Evolutionary conservation across 1,140 invertebrate genomes (phyloP).

Genomic region (Drosophila sucinea): DNA sequence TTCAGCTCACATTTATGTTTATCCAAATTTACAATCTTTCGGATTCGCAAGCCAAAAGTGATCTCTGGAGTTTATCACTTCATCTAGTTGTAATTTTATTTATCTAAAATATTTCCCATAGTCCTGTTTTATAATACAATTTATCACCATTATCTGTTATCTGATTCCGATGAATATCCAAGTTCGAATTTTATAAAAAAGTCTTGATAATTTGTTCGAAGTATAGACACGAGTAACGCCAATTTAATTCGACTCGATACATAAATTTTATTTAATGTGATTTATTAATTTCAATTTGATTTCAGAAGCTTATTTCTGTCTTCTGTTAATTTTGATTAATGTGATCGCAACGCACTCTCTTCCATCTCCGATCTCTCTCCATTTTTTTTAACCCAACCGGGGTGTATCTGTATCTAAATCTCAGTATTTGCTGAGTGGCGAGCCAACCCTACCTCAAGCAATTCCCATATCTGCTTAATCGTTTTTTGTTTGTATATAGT

Average conservation of each 20-base stretch:
- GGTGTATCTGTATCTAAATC: neutral
- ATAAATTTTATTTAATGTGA: neutral
- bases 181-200: too few species aligned
- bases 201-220: too few species aligned
- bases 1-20: too few species aligned
- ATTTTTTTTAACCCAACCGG: neutral
- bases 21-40: too few species aligned
- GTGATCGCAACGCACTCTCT: neutral
- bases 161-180: too few species aligned
- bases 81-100: too few species aligned
- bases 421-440: neutral
- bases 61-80: too few species aligned
- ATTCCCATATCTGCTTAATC: conserved; percentile 49
- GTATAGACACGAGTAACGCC: neutral
- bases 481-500: conserved; percentile 52
- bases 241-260: neutral
- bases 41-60: too few species aligned
- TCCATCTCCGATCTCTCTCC: neutral
- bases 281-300: neutral
- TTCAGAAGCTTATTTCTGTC: neutral
- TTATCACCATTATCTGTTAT: too few species aligned
- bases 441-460: conserved; percentile 64
- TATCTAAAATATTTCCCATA: too few species aligned
- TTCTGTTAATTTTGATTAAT: conserved; percentile 11
- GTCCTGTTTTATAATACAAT: too few species aligned